Evolutionary conservation across 2,797 vertebrate genomes (phyloP).

Genomic region (Taeniopygia guttata): DNA sequence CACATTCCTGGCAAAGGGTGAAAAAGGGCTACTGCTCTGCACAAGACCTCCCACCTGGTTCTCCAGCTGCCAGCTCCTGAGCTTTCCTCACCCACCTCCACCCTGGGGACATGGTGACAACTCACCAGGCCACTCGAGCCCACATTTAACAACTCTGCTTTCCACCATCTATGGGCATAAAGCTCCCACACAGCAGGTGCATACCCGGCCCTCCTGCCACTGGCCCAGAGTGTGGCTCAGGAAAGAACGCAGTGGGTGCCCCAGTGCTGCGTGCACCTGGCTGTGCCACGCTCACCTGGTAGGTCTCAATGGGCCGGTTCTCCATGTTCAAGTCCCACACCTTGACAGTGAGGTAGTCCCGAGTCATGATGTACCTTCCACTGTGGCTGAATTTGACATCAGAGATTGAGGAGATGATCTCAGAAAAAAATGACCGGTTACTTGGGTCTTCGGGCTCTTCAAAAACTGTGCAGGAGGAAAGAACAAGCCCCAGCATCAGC

Average conservation of each 20-base stretch:
- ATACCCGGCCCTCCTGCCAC: fast-evolving
- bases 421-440: constrained; percentile 94
- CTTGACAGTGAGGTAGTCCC: constrained; percentile 95
- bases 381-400: constrained; percentile 97
- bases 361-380: constrained; percentile 94
- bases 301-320: constrained; percentile 92
- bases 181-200: fast-evolving
- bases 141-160: not conserved
- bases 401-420: constrained; percentile 97
- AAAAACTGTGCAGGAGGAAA: constrained; percentile 79
- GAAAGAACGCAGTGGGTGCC: not conserved
- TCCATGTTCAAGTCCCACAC: constrained; percentile 99
- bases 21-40: not conserved
- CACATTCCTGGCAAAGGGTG: not conserved
- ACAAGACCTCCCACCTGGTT: not conserved
- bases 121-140: not conserved
- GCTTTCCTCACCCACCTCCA: too few species aligned
- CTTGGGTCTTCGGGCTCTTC: constrained; percentile 95
- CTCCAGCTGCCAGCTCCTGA: not conserved
- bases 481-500: not conserved
- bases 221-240: fast-evolving
- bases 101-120: not conserved
- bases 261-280: fast-evolving
- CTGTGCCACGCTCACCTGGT: constrained; percentile 75
- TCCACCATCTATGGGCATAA: fast-evolving